phyloP scores from a whole-genome alignment of 2,888 invertebrate species.

The Slavum lentiscoides region DNA sequence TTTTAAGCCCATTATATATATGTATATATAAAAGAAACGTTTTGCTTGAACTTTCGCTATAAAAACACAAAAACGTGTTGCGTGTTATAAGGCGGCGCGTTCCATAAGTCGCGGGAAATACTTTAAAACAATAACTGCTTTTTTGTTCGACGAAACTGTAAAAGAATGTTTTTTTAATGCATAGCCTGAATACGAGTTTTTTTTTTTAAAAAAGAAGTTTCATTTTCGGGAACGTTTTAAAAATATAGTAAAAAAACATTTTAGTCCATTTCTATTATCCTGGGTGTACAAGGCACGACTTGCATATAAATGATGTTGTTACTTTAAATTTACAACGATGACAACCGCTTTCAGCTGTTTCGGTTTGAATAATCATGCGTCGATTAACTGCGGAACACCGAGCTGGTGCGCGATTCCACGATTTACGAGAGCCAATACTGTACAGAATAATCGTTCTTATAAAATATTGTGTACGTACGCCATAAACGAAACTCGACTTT shows the following conservation, averaged over 20 bases:
- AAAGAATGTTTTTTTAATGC: neutral
- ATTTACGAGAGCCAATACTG: neutral
- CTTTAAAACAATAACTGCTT: constrained; percentile 2
- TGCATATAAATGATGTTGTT: neutral
- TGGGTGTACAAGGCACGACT: no score
- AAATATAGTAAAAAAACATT: neutral
- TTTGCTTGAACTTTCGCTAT: neutral
- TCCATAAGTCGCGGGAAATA: constrained; percentile 1
- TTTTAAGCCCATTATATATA: neutral
- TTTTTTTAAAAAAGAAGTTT: constrained; percentile 7
- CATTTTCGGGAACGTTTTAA: neutral
- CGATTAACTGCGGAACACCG: no score
- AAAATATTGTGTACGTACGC: neutral
- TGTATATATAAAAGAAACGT: neutral
- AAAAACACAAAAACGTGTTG: neutral
- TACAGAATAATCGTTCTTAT: no score
- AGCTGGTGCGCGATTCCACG: neutral
- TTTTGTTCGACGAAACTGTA: neutral
- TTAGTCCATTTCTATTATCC: no score
- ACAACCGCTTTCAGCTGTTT: neutral
- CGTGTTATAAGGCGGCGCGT: neutral
- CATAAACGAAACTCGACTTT: neutral
- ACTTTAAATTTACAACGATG: neutral
- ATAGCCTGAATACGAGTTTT: neutral
- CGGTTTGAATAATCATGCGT: no score